Evolutionary conservation across 64 coral and sea anemone genomes (phyloP).

Genomic region (Stichodactyla mertensii): DNA sequence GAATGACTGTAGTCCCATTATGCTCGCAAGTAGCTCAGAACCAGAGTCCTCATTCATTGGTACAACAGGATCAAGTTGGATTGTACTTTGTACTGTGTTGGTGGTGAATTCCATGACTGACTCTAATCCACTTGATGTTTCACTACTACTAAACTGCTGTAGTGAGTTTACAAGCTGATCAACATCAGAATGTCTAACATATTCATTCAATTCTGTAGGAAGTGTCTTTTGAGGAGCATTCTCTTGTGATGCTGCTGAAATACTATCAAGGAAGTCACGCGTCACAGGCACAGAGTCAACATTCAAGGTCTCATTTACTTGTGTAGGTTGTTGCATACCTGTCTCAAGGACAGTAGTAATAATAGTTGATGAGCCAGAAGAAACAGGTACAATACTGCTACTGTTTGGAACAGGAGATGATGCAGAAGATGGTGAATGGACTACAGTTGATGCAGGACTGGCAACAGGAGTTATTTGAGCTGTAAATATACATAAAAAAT

Average conservation of each 20-base stretch:
- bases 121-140: not conserved
- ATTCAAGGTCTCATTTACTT: not conserved
- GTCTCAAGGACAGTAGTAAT: conserved; percentile 22
- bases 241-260: not conserved
- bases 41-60: conserved; percentile 15
- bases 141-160: not conserved
- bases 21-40: conserved; percentile 21
- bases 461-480: not conserved
- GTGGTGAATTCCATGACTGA: not conserved
- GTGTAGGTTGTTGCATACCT: conserved; percentile 7
- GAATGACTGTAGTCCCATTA: not conserved
- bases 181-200: conserved; percentile 1
- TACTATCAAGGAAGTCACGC: not conserved
- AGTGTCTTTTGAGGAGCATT: not conserved
- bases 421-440: conserved; percentile 1
- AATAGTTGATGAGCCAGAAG: not conserved
- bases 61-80: conserved; percentile 22
- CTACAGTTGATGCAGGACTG: not conserved
- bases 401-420: not conserved
- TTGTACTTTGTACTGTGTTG: not conserved
- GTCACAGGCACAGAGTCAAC: not conserved
- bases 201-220: not conserved
- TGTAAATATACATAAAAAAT: not conserved
- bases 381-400: not conserved
- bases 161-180: conserved; percentile 9